phyloP scores from a whole-genome alignment of 2,888 invertebrate species.

The Acanthosepion lycidas region DNA sequence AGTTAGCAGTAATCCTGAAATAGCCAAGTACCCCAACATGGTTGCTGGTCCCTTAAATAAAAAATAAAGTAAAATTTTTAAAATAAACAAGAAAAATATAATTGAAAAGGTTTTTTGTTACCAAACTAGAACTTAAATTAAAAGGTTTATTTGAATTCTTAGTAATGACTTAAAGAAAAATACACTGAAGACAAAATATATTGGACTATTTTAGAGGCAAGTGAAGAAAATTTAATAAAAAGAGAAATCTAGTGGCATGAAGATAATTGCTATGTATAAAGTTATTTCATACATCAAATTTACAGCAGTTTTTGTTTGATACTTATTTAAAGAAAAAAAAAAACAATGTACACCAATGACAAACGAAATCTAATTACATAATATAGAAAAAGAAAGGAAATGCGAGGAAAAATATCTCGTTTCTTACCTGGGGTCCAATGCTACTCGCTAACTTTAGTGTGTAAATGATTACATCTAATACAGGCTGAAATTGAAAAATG shows the following conservation, averaged over 20 bases:
- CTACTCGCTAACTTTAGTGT: constrained; percentile 90
- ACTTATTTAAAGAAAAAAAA: background rate
- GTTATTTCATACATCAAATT: background rate
- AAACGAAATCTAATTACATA: background rate
- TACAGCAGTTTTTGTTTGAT: background rate
- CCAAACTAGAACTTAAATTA: no score
- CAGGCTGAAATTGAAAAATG: constrained; percentile 78
- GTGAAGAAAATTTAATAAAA: no score
- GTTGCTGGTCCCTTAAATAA: constrained; percentile 85
- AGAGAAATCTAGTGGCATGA: no score
- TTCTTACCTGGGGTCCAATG: constrained; percentile 83
- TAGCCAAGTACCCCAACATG: constrained; percentile 89
- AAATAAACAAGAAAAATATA: no score
- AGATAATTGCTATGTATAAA: no score
- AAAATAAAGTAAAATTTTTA: background rate
- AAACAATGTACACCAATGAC: background rate
- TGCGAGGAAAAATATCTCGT: no score
- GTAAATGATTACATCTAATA: constrained; percentile 95
- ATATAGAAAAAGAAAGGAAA: no score
- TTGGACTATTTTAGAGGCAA: no score
- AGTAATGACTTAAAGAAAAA: no score
- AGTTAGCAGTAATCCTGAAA: constrained; percentile 90
- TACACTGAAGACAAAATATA: no score
- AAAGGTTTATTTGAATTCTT: no score
- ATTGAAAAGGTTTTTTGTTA: no score